Evolutionary conservation across 2,113 vertebrate species (phyloP).

Genomic region (Engystomops pustulosus): DNA sequence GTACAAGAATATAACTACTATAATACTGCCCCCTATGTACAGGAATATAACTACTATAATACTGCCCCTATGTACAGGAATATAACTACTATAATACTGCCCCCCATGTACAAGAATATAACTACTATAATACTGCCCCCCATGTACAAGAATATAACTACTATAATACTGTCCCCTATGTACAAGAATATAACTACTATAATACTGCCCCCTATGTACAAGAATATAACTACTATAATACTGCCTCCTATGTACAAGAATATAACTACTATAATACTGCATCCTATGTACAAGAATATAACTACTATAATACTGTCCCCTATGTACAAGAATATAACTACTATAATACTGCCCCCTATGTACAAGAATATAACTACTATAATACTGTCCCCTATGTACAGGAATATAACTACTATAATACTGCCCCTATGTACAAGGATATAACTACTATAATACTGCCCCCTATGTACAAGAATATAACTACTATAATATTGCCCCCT

Average conservation of each 20-base stretch:
- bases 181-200: slow-evolving; percentile 6
- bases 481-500: not conserved
- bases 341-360: not conserved
- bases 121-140: not conserved
- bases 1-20: slow-evolving; percentile 2
- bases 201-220: not conserved
- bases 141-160: not conserved
- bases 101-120: not conserved
- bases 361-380: slow-evolving; percentile 2
- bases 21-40: not conserved
- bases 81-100: slow-evolving; percentile 5
- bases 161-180: not conserved
- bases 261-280: not conserved
- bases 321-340: slow-evolving; percentile 7
- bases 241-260: not conserved
- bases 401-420: slow-evolving; percentile 9
- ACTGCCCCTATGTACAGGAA: slow-evolving; percentile 1
- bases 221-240: slow-evolving; percentile 11
- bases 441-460: not conserved
- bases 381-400: not conserved
- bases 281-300: not conserved
- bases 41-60: not conserved
- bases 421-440: not conserved
- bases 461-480: not conserved
- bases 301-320: too few relatives aligned